Conservation (phyloP, 2,797 vertebrate species). For the Brachyrhaphis roseni region DNA sequence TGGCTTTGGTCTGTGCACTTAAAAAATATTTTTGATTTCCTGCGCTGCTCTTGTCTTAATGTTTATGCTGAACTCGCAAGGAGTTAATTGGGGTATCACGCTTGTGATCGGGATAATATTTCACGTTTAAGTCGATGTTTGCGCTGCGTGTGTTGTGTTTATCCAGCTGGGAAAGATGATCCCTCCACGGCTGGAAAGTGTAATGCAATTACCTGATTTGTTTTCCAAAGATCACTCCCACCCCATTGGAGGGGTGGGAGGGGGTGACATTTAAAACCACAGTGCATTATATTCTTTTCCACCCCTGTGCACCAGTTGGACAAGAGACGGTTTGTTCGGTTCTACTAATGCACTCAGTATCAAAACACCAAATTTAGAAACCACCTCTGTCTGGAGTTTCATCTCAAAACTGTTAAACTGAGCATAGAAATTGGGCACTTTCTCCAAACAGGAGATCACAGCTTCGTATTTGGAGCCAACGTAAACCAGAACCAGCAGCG, state of each 20-base stretch:
- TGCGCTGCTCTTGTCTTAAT: constrained; percentile 32
- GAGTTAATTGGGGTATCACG: constrained; percentile 60
- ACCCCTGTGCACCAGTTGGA: constrained; percentile 29
- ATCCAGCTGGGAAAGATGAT: constrained; percentile 79
- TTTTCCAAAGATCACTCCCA: constrained; percentile 67
- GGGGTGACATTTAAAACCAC: constrained; percentile 65
- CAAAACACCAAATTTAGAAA: constrained; percentile 46
- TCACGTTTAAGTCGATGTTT: constrained; percentile 77
- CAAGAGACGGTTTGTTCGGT: constrained; percentile 34
- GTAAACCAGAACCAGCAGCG: constrained; percentile 31
- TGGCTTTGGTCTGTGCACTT: constrained; percentile 41
- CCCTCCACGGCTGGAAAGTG: constrained; percentile 57
- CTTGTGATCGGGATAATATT: constrained; percentile 75
- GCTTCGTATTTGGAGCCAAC: constrained; percentile 37
- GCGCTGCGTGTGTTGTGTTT: constrained; percentile 73
- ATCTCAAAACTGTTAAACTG: constrained; percentile 57
- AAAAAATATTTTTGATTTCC: constrained; percentile 57
- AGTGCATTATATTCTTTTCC: constrained; percentile 10
- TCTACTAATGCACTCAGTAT: constrained; percentile 41
- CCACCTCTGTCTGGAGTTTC: constrained; percentile 56
- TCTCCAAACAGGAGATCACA: constrained; percentile 45
- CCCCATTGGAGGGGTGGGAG: constrained; percentile 11
- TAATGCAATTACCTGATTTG: constrained; percentile 76
- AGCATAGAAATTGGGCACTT: constrained; percentile 38
- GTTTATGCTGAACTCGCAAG: constrained; percentile 61